Evolutionary conservation across 2,113 vertebrate species (phyloP).

Genomic region (Pipra filicauda): DNA sequence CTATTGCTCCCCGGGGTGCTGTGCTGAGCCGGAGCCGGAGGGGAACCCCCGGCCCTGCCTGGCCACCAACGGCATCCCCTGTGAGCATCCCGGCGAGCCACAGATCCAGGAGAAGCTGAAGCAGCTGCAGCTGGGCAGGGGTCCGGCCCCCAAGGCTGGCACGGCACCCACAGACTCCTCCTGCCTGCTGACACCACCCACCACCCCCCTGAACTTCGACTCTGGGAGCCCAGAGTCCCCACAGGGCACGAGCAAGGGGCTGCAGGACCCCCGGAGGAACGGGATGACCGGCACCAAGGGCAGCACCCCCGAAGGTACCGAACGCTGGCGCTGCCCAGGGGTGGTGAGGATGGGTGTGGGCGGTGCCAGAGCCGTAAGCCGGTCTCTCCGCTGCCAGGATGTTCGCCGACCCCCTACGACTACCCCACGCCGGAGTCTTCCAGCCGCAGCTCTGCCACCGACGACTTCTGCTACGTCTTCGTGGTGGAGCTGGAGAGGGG

Average conservation of each 20-base stretch:
- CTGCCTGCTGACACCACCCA: slow-evolving; percentile 87
- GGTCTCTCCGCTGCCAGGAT: slow-evolving; percentile 13
- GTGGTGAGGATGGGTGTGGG: not conserved
- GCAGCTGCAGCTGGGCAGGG: slow-evolving; percentile 73
- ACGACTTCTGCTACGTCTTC: slow-evolving; percentile 89
- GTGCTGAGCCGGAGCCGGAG: not conserved
- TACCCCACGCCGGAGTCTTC: slow-evolving; percentile 82
- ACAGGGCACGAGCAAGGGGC: slow-evolving; percentile 57
- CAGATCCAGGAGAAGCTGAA: slow-evolving; percentile 67
- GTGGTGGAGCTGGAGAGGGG: slow-evolving; percentile 94
- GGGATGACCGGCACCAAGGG: slow-evolving; percentile 2
- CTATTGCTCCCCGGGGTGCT: not conserved
- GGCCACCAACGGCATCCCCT: not conserved
- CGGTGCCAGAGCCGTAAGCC: rapidly evolving
- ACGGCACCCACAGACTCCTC: slow-evolving; percentile 70
- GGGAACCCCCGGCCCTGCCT: not conserved
- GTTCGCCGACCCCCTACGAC: slow-evolving; percentile 43
- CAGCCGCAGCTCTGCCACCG: slow-evolving; percentile 79
- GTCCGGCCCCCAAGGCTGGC: slow-evolving; percentile 25
- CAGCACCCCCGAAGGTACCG: slow-evolving; percentile 75
- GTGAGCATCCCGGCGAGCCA: not conserved
- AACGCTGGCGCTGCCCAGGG: not conserved
- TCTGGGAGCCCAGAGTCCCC: not conserved
- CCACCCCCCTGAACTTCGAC: slow-evolving; percentile 84
- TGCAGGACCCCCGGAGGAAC: slow-evolving; percentile 68